These are phyloP conservation scores for Motacilla tschutschensis DNA, from an alignment of 2,113 vertebrate genomes.

Conservation along the genomic window DNA sequence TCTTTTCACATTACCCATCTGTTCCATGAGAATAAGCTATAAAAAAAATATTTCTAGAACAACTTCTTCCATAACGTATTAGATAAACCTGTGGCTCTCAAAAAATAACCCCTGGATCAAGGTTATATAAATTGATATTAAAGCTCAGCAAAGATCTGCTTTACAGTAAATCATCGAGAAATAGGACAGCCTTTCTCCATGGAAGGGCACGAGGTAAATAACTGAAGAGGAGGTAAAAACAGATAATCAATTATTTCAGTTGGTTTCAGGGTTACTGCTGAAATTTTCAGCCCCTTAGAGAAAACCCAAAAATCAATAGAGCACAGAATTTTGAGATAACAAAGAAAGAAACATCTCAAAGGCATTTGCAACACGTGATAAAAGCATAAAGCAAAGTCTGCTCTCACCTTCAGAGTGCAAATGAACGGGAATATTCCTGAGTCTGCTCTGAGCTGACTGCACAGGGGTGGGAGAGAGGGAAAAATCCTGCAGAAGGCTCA, in stretches of 20 bases:
- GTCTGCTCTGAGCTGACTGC: background rate
- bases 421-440: background rate
- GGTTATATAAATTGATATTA: slow-evolving; percentile 33
- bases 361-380: background rate
- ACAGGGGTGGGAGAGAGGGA: background rate
- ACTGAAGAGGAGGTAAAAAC: slow-evolving; percentile 46
- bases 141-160: slow-evolving; percentile 9
- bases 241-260: slow-evolving; percentile 61
- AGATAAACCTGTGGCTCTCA: background rate
- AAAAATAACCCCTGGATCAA: background rate
- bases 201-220: slow-evolving; percentile 47
- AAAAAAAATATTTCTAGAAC: background rate
- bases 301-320: slow-evolving; percentile 52
- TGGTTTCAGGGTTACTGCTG: slow-evolving; percentile 30
- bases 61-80: background rate
- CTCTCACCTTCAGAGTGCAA: slow-evolving; percentile 33
- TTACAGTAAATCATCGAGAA: slow-evolving; percentile 39
- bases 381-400: background rate
- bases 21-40: background rate
- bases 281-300: slow-evolving; percentile 39
- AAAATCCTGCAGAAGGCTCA: background rate
- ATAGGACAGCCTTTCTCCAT: slow-evolving; percentile 8
- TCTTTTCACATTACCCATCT: background rate
- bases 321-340: slow-evolving; percentile 25
- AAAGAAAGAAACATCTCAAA: slow-evolving; percentile 33